Conservation (phyloP, 2,797 vertebrate genomes). For the Micrastur ruficollis region DNA sequence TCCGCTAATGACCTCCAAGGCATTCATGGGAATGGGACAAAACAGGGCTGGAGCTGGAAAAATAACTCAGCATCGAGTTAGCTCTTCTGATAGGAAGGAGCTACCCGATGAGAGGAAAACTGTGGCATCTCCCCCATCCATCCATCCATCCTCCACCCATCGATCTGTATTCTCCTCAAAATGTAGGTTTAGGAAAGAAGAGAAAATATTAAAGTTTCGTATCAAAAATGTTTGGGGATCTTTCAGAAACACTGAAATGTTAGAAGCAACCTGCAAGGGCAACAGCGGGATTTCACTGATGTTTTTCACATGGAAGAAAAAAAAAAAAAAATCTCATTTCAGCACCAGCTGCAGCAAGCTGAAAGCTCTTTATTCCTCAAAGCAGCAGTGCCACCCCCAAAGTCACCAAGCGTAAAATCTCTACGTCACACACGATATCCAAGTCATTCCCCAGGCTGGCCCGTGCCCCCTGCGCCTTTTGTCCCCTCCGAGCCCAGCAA, state of each 20-base stretch:
- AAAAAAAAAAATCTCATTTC: not conserved
- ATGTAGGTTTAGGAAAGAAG: not conserved
- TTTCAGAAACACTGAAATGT: not conserved
- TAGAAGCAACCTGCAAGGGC: slow-evolving; percentile 14
- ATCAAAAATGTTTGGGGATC: not conserved
- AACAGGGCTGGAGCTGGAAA: not conserved
- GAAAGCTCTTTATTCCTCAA: not conserved
- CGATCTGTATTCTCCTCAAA: not conserved
- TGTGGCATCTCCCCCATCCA: rapidly evolving
- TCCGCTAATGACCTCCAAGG: rapidly evolving
- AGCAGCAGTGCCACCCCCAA: not conserved
- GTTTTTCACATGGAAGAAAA: not conserved
- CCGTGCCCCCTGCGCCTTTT: rapidly evolving
- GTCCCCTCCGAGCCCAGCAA: rapidly evolving
- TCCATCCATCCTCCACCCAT: not conserved
- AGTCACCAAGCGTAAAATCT: not conserved
- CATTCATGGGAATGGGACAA: not conserved
- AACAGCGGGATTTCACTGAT: not conserved
- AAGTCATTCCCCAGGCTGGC: not conserved
- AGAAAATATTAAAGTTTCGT: not conserved
- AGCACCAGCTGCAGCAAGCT: not conserved
- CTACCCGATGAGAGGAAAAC: not conserved
- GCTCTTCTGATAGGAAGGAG: not conserved
- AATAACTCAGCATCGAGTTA: not conserved
- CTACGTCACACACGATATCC: not conserved